A percentile compares a stretch with the other conserved stretches of the same genome.
phyloP scores from a whole-genome alignment of 2,113 vertebrate species.

The Heterochromis multidens region DNA sequence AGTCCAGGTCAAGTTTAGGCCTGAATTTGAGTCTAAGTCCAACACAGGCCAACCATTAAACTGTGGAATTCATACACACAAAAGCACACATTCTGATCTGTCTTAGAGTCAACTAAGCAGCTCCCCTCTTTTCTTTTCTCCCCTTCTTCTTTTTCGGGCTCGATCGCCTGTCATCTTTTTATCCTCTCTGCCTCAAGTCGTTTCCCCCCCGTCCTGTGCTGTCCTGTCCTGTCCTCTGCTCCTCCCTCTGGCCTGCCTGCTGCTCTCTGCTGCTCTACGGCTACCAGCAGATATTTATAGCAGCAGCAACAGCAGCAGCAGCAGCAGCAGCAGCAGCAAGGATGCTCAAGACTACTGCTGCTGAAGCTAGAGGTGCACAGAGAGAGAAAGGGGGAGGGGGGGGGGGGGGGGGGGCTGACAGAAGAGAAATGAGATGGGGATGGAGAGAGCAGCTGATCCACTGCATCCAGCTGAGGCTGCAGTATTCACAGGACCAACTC shows the following conservation, averaged over 20 bases:
- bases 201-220: constrained; percentile 42
- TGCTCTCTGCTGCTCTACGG: constrained; percentile 58
- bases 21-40: constrained; percentile 16
- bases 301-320: constrained; percentile 71
- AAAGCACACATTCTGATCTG: not conserved
- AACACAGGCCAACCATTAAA: not conserved
- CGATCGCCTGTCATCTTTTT: constrained; percentile 27
- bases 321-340: constrained; percentile 67
- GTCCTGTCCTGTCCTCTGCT: constrained; percentile 53
- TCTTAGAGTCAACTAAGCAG: constrained; percentile 12
- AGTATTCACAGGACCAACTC: constrained; percentile 55
- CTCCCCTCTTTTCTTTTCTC: constrained; percentile 12
- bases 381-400: constrained; percentile 13
- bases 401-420: constrained; percentile 26
- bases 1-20: constrained; percentile 25
- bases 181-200: constrained; percentile 30
- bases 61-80: not conserved
- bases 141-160: constrained; percentile 26
- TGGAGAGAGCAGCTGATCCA: constrained; percentile 63
- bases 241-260: constrained; percentile 63
- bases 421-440: constrained; percentile 62
- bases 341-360: constrained; percentile 69
- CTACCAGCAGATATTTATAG: constrained; percentile 75
- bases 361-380: constrained; percentile 61
- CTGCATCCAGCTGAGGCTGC: constrained; percentile 74